Evolutionary conservation across 2,797 vertebrate genomes (phyloP).

Genomic region (Acomys russatus): DNA sequence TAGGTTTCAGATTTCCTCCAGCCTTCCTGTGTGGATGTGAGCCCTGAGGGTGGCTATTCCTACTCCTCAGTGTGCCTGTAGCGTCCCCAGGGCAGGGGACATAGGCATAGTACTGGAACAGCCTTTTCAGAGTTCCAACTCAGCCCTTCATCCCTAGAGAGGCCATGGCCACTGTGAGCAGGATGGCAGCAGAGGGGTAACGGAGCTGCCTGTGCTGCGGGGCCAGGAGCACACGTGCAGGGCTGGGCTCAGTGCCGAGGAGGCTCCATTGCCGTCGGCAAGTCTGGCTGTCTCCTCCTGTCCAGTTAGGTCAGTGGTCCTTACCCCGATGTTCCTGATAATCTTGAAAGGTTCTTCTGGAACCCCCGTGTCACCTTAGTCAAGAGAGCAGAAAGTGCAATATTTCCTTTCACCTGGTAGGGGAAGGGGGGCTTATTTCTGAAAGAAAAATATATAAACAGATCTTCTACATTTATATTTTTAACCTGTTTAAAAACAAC

Average conservation of each 20-base stretch:
- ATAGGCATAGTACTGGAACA: slow-evolving; percentile 19
- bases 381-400: slow-evolving; percentile 77
- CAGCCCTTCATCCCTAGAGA: slow-evolving; percentile 43
- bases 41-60: slow-evolving; percentile 62
- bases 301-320: neutral
- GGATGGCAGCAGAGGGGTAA: neutral
- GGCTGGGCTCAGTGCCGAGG: neutral
- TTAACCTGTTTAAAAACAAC: slow-evolving; percentile 80
- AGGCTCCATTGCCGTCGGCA: neutral
- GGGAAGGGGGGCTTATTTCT: slow-evolving; percentile 73
- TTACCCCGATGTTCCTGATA: slow-evolving; percentile 69
- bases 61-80: slow-evolving; percentile 67
- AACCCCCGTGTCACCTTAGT: slow-evolving; percentile 78
- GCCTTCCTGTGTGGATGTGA: slow-evolving; percentile 63
- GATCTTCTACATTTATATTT: slow-evolving; percentile 88
- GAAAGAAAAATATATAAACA: slow-evolving; percentile 84
- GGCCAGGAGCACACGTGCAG: neutral
- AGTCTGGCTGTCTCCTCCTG: neutral
- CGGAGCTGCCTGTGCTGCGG: neutral
- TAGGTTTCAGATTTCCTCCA: slow-evolving; percentile 71
- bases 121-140: slow-evolving; percentile 18
- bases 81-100: slow-evolving; percentile 63
- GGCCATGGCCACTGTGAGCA: slow-evolving; percentile 73
- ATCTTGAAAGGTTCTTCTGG: slow-evolving; percentile 82
- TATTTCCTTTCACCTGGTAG: slow-evolving; percentile 80